Evolutionary conservation across 1,140 invertebrate species (phyloP).

Genomic region (Chelonus insularis): DNA sequence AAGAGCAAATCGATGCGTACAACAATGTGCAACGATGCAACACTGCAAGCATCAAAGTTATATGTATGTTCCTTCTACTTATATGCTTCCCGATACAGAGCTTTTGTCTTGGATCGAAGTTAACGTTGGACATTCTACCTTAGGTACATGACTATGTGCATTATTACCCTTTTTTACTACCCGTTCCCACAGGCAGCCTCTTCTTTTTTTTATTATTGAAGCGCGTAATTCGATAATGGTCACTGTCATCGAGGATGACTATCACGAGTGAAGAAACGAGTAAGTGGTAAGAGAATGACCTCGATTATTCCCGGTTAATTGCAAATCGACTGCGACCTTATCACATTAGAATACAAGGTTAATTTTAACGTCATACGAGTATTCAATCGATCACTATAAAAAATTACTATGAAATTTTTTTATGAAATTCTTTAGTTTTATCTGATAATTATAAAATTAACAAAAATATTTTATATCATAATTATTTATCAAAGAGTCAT

Average conservation of each 20-base stretch:
- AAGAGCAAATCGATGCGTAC: no score
- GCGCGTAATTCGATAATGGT: constrained; percentile 27
- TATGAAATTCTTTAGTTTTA: neutral
- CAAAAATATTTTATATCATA: no score
- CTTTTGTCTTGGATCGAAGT: no score
- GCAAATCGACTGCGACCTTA: constrained; percentile 15
- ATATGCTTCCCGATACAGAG: no score
- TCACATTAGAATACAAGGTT: constrained; percentile 21
- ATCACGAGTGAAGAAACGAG: constrained; percentile 2
- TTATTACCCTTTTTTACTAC: neutral
- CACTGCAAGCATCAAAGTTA: no score
- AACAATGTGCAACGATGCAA: no score
- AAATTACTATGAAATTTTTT: neutral
- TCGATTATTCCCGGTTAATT: constrained; percentile 20
- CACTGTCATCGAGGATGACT: constrained; percentile 13
- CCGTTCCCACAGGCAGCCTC: neutral
- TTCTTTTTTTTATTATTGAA: constrained; percentile 15
- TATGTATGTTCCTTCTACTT: no score
- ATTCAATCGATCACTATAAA: neutral
- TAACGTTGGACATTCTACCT: no score
- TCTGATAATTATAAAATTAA: neutral
- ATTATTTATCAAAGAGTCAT: no score
- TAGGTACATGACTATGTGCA: no score
- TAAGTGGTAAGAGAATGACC: constrained; percentile 19
- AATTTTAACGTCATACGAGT: constrained; percentile 6